Evolutionary conservation across 1,140 invertebrate genomes (phyloP).

Genomic region (Drosophila mayri): DNA sequence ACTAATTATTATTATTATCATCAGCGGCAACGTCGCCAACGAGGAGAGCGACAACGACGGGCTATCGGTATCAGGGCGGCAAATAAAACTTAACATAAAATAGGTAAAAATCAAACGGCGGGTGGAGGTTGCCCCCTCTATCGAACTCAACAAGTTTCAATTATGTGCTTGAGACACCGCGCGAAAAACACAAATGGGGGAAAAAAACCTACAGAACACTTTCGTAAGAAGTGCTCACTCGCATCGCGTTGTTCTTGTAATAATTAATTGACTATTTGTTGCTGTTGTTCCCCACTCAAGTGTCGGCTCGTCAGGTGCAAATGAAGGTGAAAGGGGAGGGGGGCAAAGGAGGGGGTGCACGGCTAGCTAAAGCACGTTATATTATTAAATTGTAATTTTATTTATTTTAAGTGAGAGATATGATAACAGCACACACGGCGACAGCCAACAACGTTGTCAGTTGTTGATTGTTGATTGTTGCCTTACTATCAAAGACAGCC

Average conservation of each 20-base stretch:
- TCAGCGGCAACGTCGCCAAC: constrained; percentile 22
- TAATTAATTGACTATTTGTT: constrained; percentile 83
- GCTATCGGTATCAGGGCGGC: constrained; percentile 71
- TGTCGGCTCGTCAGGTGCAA: constrained; percentile 54
- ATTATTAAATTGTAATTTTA: constrained; percentile 83
- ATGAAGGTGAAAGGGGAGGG: neutral
- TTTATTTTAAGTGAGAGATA: constrained; percentile 82
- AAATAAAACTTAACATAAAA: constrained; percentile 82
- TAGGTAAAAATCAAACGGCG: constrained; percentile 59
- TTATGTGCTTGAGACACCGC: constrained; percentile 70
- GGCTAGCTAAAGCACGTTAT: constrained; percentile 46
- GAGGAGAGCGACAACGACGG: neutral
- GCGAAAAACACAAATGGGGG: constrained; percentile 40
- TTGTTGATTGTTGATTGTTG: constrained; percentile 53
- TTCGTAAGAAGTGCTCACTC: constrained; percentile 73
- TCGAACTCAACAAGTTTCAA: constrained; percentile 79
- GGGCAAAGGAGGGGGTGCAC: neutral
- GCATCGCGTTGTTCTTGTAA: constrained; percentile 63
- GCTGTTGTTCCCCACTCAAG: constrained; percentile 68
- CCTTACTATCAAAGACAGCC: constrained; percentile 58
- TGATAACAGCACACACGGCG: constrained; percentile 62
- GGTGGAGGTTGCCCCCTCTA: constrained; percentile 14
- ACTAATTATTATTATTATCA: constrained; percentile 83
- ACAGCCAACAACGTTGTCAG: constrained; percentile 33
- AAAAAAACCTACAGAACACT: constrained; percentile 64